Conservation (phyloP, 2,888 invertebrate genomes). For the Drosophila merina region DNA sequence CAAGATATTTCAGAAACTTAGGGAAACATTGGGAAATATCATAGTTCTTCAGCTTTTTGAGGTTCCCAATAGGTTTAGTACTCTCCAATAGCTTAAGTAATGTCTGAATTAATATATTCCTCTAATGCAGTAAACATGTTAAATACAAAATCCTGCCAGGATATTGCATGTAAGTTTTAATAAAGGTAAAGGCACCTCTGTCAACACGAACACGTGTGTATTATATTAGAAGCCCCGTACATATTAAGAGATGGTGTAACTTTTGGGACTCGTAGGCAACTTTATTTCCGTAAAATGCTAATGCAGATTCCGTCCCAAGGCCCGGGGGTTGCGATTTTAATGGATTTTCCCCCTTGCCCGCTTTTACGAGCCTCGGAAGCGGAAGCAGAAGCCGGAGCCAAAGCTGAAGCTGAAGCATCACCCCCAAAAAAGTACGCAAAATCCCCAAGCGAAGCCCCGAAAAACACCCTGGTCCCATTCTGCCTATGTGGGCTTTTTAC, state of each 20-base stretch:
- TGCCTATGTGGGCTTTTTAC: conserved; percentile 65
- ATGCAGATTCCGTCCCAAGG: conserved; percentile 63
- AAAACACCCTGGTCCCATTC: conserved; percentile 39
- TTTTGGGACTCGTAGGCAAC: conserved; percentile 61
- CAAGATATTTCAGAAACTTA: background rate
- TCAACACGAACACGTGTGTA: conserved; percentile 19
- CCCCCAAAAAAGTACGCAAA: conserved; percentile 33
- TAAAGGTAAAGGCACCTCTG: conserved; percentile 6
- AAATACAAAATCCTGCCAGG: background rate
- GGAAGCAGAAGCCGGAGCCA: conserved; percentile 47
- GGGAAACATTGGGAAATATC: background rate
- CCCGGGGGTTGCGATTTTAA: conserved; percentile 70
- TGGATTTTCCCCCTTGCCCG: conserved; percentile 42
- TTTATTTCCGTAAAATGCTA: conserved; percentile 69
- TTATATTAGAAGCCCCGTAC: conserved; percentile 17
- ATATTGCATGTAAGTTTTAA: background rate
- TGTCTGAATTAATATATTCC: background rate
- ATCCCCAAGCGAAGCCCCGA: conserved; percentile 51
- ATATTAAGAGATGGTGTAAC: conserved; percentile 40
- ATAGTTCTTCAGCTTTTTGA: too few relatives aligned
- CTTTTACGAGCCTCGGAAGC: conserved; percentile 65
- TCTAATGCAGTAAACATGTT: background rate
- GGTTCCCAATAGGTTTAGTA: too few relatives aligned
- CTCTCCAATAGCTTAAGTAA: too few relatives aligned
- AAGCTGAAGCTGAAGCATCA: conserved; percentile 29